These are phyloP conservation scores for Propithecus perrieri DNA, from an alignment of 2,797 vertebrate genomes.

Conservation along the genomic window DNA sequence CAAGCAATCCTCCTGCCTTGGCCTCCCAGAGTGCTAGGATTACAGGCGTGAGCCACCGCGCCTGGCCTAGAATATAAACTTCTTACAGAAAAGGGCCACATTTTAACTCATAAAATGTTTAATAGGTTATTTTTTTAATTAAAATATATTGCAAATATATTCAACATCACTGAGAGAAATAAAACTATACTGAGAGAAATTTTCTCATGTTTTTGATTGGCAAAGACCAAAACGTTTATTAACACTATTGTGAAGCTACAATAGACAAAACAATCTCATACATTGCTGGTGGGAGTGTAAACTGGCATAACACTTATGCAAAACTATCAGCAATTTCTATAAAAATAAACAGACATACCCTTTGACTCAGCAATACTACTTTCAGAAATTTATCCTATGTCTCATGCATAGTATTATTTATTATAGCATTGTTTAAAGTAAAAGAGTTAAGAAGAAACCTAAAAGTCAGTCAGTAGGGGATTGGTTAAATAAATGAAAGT, in stretches of 20 bases:
- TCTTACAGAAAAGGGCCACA: not conserved
- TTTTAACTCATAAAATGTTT: not conserved
- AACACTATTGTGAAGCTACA: not conserved
- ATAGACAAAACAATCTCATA: not conserved
- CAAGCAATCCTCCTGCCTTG: no score
- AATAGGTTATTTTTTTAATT: not conserved
- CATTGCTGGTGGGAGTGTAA: not conserved
- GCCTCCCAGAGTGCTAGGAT: no score
- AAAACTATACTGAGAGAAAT: not conserved
- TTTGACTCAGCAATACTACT: not conserved
- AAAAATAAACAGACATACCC: not conserved
- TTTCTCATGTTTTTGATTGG: not conserved
- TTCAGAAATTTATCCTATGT: not conserved
- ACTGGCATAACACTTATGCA: not conserved
- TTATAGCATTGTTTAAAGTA: not conserved
- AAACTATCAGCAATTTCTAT: conserved; percentile 1
- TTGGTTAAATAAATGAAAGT: not conserved
- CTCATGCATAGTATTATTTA: not conserved
- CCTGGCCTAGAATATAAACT: not conserved
- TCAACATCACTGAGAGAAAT: not conserved
- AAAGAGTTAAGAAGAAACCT: not conserved
- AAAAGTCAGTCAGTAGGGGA: not conserved
- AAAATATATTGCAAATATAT: not conserved
- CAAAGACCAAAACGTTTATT: conserved; percentile 18
- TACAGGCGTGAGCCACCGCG: no score